phyloP scores from a whole-genome alignment of 1,140 invertebrate species.

The Drosophila bifasciata region DNA sequence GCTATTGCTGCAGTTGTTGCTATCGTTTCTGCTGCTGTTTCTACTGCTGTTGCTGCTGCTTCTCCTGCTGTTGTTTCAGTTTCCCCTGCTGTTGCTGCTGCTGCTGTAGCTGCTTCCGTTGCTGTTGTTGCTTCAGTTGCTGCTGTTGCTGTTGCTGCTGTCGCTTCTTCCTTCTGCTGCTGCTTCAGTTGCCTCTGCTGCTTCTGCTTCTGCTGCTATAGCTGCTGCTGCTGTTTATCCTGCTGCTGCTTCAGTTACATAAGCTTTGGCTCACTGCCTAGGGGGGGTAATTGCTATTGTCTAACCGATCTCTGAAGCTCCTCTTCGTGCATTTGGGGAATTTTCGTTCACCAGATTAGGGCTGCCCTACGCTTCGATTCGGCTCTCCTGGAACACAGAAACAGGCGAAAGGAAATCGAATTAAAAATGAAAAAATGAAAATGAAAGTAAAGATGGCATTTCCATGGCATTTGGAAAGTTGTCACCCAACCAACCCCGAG shows the following conservation, averaged over 20 bases:
- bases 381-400: constrained; percentile 20
- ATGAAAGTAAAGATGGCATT: constrained; percentile 61
- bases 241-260: constrained; percentile 43
- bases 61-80: no score
- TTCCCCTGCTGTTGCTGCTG: no score
- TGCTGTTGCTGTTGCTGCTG: no score
- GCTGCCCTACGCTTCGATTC: no score
- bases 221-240: constrained; percentile 35
- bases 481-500: constrained; percentile 46
- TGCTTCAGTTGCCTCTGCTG: no score
- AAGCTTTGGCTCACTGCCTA: constrained; percentile 21
- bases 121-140: no score
- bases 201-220: no score
- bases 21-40: no score
- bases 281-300: constrained; percentile 65
- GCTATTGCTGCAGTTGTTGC: no score
- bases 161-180: no score
- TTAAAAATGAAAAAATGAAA: constrained; percentile 70
- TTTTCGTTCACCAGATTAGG: constrained; percentile 47
- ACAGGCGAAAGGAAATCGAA: constrained; percentile 69
- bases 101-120: constrained; percentile 28
- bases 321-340: constrained; percentile 38
- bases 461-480: constrained; percentile 66
- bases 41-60: no score
- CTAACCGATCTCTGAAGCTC: constrained; percentile 40